A percentile compares a stretch with the other conserved stretches of the same genome.
These are phyloP conservation scores for Arvicanthis niloticus DNA, from an alignment of 2,113 vertebrate genomes.

Conservation along the genomic window DNA sequence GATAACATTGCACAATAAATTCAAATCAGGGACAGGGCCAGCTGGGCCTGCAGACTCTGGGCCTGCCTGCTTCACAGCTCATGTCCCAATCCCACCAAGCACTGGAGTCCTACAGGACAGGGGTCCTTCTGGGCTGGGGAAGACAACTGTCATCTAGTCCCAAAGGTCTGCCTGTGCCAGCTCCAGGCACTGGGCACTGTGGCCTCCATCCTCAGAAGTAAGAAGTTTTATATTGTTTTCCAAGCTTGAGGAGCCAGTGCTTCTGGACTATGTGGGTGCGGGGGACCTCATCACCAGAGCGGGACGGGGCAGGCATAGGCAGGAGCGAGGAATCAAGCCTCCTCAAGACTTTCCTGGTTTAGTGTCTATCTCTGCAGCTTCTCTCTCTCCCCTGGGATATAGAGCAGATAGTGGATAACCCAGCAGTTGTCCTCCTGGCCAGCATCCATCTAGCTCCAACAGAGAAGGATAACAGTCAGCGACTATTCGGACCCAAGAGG, in stretches of 20 bases:
- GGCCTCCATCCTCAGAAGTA: neutral
- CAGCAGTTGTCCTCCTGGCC: fast-evolving
- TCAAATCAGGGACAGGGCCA: neutral
- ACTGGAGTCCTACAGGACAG: neutral
- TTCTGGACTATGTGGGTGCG: neutral
- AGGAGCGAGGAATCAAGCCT: neutral
- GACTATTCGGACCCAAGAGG: fast-evolving
- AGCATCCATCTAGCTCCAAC: neutral
- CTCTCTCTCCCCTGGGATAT: neutral
- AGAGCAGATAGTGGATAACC: neutral
- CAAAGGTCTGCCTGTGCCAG: neutral
- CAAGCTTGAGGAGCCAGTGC: neutral
- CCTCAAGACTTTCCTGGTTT: neutral
- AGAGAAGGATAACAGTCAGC: no score
- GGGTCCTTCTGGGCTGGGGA: neutral
- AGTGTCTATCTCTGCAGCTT: neutral
- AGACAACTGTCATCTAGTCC: neutral
- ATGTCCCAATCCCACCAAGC: fast-evolving
- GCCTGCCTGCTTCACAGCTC: neutral
- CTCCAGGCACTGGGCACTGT: neutral
- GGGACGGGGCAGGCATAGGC: neutral
- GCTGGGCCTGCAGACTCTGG: neutral
- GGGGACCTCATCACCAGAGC: neutral
- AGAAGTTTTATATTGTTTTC: neutral
- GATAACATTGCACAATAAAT: neutral